A percentile compares a stretch with the other conserved stretches of the same genome.
Conservation (phyloP, 2,113 vertebrate species). For the Pelvicachromis taeniatus region DNA sequence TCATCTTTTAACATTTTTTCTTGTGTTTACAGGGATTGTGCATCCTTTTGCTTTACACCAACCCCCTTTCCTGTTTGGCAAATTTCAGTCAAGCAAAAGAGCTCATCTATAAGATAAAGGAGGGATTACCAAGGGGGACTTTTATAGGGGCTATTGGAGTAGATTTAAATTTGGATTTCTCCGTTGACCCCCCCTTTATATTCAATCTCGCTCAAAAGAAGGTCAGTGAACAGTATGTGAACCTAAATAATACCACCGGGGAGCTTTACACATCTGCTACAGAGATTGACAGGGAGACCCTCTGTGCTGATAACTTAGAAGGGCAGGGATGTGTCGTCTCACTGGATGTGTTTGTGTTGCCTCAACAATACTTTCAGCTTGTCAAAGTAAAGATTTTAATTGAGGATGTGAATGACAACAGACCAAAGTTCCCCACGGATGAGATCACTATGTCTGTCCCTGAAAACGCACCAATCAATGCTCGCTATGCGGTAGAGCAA, state of each 20-base stretch:
- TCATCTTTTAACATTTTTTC: constrained; percentile 13
- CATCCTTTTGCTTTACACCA: constrained; percentile 81
- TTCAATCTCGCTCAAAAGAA: constrained; percentile 87
- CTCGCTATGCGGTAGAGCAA: constrained; percentile 88
- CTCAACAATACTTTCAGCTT: constrained; percentile 92
- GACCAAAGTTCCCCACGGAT: constrained; percentile 82
- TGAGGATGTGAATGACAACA: constrained; percentile 91
- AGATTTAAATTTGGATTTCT: constrained; percentile 81
- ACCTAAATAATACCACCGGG: constrained; percentile 84
- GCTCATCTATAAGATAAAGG: constrained; percentile 93
- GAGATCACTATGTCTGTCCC: constrained; percentile 84
- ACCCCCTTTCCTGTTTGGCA: constrained; percentile 84
- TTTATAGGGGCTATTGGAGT: constrained; percentile 87
- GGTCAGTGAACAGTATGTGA: constrained; percentile 83
- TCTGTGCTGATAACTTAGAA: constrained; percentile 76
- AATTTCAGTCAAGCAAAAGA: constrained; percentile 88
- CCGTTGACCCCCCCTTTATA: constrained; percentile 76
- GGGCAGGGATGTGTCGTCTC: constrained; percentile 79
- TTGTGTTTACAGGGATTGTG: constrained; percentile 71
- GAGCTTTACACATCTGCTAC: constrained; percentile 84
- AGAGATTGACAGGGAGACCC: constrained; percentile 88
- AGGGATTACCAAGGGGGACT: constrained; percentile 87
- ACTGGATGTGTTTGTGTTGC: constrained; percentile 89
- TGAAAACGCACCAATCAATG: constrained; percentile 87
- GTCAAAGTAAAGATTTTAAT: constrained; percentile 92